A percentile compares a stretch with the other conserved stretches of the same genome.
These are phyloP conservation scores for Xenops minutus DNA, from an alignment of 2,797 vertebrate genomes.

Conservation along the genomic window DNA sequence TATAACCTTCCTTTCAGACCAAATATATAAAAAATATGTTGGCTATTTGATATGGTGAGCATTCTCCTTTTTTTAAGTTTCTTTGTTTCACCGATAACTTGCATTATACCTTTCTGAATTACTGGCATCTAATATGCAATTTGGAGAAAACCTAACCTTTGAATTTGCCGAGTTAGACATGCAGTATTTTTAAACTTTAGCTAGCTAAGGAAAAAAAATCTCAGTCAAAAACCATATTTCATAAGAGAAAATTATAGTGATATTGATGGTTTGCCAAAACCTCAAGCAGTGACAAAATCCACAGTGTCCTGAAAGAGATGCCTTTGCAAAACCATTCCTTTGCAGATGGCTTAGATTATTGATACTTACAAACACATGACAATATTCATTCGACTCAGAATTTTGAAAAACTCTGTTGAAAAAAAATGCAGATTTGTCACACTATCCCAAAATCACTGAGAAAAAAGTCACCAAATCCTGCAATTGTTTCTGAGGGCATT, in stretches of 20 bases:
- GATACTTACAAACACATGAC: conserved; percentile 88
- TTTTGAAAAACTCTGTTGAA: conserved; percentile 63
- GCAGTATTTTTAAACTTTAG: conserved; percentile 43
- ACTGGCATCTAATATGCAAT: background rate
- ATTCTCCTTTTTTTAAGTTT: background rate
- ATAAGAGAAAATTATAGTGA: conserved; percentile 86
- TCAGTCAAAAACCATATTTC: conserved; percentile 76
- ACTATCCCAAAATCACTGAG: conserved; percentile 32
- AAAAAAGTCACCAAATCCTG: conserved; percentile 56
- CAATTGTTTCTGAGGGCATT: conserved; percentile 55
- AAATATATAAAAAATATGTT: background rate
- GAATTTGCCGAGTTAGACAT: background rate
- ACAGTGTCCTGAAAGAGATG: conserved; percentile 87
- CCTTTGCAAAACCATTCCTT: conserved; percentile 80
- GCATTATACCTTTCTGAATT: background rate
- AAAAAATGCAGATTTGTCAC: conserved; percentile 72
- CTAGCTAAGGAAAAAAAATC: conserved; percentile 3
- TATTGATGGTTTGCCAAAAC: conserved; percentile 86
- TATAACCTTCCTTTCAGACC: background rate
- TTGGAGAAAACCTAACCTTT: conserved; percentile 27
- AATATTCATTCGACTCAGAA: conserved; percentile 74
- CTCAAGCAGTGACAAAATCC: conserved; percentile 92
- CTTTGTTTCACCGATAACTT: background rate
- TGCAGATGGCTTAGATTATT: conserved; percentile 92
- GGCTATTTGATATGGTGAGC: background rate